phyloP scores from a whole-genome alignment of 2,888 invertebrate species.

The Tineola bisselliella region DNA sequence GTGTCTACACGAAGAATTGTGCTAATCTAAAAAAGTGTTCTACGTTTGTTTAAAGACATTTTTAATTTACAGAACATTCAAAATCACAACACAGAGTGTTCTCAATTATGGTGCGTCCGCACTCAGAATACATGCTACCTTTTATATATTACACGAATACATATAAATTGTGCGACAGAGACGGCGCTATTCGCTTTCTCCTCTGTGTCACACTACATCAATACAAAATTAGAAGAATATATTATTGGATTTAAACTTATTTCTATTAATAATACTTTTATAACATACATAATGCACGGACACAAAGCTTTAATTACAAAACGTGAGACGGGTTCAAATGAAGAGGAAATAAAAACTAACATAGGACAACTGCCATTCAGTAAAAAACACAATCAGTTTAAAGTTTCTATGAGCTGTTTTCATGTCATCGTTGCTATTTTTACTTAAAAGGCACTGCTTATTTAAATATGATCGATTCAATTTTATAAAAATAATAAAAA shows the following conservation, averaged over 20 bases:
- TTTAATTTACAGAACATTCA: conserved; percentile 67
- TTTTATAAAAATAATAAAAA: no score
- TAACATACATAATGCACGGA: background rate
- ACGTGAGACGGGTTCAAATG: background rate
- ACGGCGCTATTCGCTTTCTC: background rate
- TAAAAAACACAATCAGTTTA: no score
- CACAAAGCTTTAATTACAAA: conserved; percentile 6
- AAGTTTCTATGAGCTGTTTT: no score
- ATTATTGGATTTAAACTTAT: conserved; percentile 24
- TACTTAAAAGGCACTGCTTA: no score
- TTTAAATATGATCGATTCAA: no score
- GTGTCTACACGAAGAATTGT: conserved; percentile 67
- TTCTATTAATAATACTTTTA: conserved; percentile 4
- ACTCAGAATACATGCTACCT: conserved; percentile 40
- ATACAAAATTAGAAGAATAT: conserved; percentile 68
- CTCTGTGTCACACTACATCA: background rate
- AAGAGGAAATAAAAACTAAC: background rate
- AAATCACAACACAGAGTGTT: conserved; percentile 71
- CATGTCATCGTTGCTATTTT: no score
- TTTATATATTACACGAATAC: background rate
- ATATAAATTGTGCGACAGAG: background rate
- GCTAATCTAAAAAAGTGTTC: conserved; percentile 61
- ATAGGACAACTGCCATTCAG: background rate
- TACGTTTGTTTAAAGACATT: conserved; percentile 55
- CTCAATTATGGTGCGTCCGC: conserved; percentile 63